These are phyloP conservation scores for Oxystoma pomonae DNA, from an alignment of 2,888 invertebrate genomes.

Conservation along the genomic window DNA sequence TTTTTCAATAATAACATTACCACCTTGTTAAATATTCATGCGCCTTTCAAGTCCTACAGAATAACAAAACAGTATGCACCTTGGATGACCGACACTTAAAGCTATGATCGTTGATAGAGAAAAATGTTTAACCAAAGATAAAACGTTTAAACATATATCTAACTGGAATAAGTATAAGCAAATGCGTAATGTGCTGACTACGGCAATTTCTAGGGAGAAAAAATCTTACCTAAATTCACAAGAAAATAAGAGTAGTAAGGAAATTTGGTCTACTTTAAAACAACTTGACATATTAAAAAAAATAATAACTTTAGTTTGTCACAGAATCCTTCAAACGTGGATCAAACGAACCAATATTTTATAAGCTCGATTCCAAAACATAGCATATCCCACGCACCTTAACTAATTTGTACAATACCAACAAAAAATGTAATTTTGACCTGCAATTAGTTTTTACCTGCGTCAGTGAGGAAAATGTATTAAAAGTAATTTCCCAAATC, in stretches of 20 bases:
- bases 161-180: not conserved
- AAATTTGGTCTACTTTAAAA: not conserved
- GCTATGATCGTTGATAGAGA: no score
- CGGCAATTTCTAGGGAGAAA: not conserved
- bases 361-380: not conserved
- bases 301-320: no score
- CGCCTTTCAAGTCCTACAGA: no score
- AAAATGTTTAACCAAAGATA: not conserved
- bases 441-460: not conserved
- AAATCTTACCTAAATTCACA: not conserved
- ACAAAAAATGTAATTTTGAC: not conserved
- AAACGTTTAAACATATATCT: not conserved
- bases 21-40: no score
- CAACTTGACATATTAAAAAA: no score
- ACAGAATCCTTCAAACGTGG: not conserved
- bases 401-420: not conserved
- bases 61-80: no score
- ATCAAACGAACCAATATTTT: not conserved
- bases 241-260: not conserved
- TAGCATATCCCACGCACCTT: not conserved
- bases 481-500: not conserved
- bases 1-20: no score
- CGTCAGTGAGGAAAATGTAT: not conserved
- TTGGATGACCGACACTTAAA: no score
- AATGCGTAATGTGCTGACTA: not conserved